Evolutionary conservation across 1,140 invertebrate genomes (phyloP), one percentile per base, ranked within the genome.

Genomic region (Ylistrum balloti): DNA sequence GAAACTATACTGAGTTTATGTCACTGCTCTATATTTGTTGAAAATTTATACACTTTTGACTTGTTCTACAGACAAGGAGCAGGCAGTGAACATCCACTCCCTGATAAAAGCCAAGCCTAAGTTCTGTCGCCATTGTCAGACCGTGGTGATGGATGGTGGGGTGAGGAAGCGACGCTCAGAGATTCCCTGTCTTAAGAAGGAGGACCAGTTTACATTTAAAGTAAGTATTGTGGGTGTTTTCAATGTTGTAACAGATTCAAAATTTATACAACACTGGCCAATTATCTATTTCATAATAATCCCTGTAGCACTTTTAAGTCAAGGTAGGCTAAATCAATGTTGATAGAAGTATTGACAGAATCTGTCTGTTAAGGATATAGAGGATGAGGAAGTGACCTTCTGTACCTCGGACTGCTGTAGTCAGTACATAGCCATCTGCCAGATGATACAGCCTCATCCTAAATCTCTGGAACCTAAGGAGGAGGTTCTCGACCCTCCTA

Each of bases 51-150:
- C 97, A 88, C 35, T 97, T 32, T 33, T 45, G 20, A 33, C 86
- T 88, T 93, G 22, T 32, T 97, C 98, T 93, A 33, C 91, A 96
- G 96, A 96, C 89, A 95, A 96, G 93, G 96, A 96, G 91, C 94
- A 96, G 88, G 95, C 95, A 32, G 94, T 96, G 90, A 98, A 99
- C 95, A 98, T 99, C 93, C 98, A 99, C 96, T 98, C 98, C 93
- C 98, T 99, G 93, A 96, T 99, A 22, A 98, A 98, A 95, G 95
- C 96, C 32, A 98, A 98, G 85, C 98, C 98, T 0, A 98, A 98
- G 95, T 99, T 99, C 96, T 99, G 99, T 96, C 97, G 98, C 38
- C 98, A 98, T 94, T 99, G 98, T 96, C 98, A 99, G 95, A 98
- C 98, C 86, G 98, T 98, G 20, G 98, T 99, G 92, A 96, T 98